phyloP scores from a whole-genome alignment of 53 echinoderm and acorn worm species.

The Echinarachnius parma region DNA sequence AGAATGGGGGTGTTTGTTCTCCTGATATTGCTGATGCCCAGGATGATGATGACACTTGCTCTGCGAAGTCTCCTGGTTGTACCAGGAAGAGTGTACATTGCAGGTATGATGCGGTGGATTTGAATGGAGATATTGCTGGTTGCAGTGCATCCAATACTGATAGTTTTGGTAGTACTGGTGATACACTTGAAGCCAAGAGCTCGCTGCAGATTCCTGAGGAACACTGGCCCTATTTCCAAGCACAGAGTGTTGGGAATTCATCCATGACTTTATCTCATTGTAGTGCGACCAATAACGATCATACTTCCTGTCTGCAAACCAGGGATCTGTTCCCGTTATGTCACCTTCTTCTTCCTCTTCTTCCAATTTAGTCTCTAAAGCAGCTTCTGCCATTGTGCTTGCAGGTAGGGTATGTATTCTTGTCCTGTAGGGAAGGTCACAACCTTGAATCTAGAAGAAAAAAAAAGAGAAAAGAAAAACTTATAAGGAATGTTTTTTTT shows the following conservation, averaged over 20 bases:
- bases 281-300: conserved; percentile 79
- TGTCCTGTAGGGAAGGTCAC: no score
- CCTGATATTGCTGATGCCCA: conserved; percentile 4
- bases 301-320: conserved; percentile 17
- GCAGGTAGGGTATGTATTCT: no score
- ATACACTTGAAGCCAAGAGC: conserved; percentile 9
- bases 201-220: neutral
- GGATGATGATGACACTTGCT: neutral
- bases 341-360: neutral
- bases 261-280: conserved; percentile 66
- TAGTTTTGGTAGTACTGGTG: conserved; percentile 22
- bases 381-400: no score
- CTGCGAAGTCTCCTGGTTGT: neutral
- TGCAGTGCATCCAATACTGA: conserved; percentile 11
- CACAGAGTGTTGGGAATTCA: conserved; percentile 15
- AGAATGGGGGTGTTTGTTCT: conserved; percentile 10
- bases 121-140: neutral
- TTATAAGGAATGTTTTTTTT: no score
- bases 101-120: neutral
- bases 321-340: neutral
- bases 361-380: no score
- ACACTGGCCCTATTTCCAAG: no score
- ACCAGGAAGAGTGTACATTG: neutral
- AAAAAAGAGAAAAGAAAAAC: no score
- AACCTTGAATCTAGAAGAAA: no score